Evolutionary conservation across 2,113 vertebrate species (phyloP), one percentile per base, ranked within the genome.

Genomic region (Nothobranchius kuhntae): DNA sequence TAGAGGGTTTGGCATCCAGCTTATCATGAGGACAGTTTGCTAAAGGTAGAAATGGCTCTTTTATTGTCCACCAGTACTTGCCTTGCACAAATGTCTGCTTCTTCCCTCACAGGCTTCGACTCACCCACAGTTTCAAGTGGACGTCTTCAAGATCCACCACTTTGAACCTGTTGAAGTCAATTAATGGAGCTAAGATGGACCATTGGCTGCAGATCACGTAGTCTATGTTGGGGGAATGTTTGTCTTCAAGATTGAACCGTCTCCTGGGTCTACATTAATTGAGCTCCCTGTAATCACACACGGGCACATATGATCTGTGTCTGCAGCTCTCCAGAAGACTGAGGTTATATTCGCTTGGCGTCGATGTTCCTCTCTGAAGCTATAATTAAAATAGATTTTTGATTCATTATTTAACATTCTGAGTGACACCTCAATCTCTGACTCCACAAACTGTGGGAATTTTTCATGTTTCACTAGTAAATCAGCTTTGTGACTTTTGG

Each of bases 161-260:
- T 70, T 65, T 61, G 64, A 77, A 82, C 80, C 80, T 76, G 70
- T 85, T 82, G 74, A 84, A 85, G 75, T 78, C 78, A 86, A 87
- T 88, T 80, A 78, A 53, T 71, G 73, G 36, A 6, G 70, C 76
- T 88, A 88, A 90, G 84, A 82, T 58, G 68, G 61, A 61, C 73
- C 77, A 71, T 46, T 65, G 77, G 86, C 57, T 82, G 83, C 78
- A 62, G 83, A 85, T 91, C 88, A 90, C 90, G 80, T 80, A 88
- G 73, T 63, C 75, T 59, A 78, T 83, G 84, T 76, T 80, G 76
- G 51, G 70, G 62, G 77, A 86, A 83, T 87, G 88, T 90, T 88
- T 90, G 84, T 85, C 70, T 74, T 51, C 35, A 53, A 77, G 86
- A 91, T 86, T 85, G 85, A 88, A 75, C 72, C 24, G 59, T 80